Evolutionary conservation across 1,140 invertebrate genomes (phyloP).

Genomic region (Sitophilus oryzae): DNA sequence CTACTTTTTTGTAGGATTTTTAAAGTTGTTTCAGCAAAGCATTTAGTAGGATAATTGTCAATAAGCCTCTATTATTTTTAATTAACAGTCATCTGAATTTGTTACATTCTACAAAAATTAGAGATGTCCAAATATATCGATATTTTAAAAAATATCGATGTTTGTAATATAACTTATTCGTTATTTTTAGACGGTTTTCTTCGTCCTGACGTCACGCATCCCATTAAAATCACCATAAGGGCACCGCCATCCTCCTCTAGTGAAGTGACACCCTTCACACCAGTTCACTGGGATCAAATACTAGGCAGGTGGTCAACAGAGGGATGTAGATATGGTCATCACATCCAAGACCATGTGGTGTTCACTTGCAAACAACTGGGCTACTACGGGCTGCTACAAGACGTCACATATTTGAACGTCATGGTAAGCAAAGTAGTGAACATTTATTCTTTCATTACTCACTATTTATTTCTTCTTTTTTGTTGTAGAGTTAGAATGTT

Average conservation of each 20-base stretch:
- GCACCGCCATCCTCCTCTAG: slow-evolving; percentile 45
- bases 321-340: slow-evolving; percentile 59
- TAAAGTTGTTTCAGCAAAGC: no score
- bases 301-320: slow-evolving; percentile 62
- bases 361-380: slow-evolving; percentile 74
- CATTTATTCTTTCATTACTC: background rate
- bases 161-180: slow-evolving; percentile 11
- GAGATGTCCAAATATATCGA: no score
- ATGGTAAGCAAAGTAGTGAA: slow-evolving; percentile 20
- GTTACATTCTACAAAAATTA: no score
- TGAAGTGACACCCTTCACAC: slow-evolving; percentile 47
- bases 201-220: slow-evolving; percentile 39
- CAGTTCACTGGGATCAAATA: slow-evolving; percentile 64
- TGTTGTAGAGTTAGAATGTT: background rate
- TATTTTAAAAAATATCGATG: no score
- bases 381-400: slow-evolving; percentile 76
- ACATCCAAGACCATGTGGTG: slow-evolving; percentile 60
- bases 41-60: background rate
- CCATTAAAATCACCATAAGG: slow-evolving; percentile 61
- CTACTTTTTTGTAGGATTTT: no score
- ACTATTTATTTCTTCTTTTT: no score
- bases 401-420: slow-evolving; percentile 45
- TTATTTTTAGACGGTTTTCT: slow-evolving; percentile 3
- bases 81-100: no score
- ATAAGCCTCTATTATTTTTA: background rate